Evolutionary conservation across 2,888 invertebrate genomes (phyloP), one percentile per base, ranked within the genome.

Genomic region (Neoaliturus tenellus): DNA sequence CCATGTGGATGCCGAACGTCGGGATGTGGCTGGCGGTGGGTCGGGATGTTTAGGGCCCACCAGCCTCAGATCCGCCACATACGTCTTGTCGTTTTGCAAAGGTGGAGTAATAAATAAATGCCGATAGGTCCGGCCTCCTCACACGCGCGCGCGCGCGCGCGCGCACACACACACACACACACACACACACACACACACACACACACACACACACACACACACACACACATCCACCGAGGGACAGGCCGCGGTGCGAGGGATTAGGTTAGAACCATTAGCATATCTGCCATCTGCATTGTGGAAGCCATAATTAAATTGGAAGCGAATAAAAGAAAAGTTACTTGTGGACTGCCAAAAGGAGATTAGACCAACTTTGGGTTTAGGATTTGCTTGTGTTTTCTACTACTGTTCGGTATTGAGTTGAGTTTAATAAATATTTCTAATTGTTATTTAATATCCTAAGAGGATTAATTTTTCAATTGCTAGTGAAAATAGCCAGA

Each of bases 271-370:
- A 48, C 28, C 28, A 62, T 25, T 28, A 4, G 62, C 62, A 20
- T 62, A 62, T 62, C 62, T 62, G 17, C 62, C 28, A 62, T 62
- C 62, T 14, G 62, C 62, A 31, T 62, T 62, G 62, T 62, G 28
- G n/a, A 62, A 14, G 28, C 28, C 62, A 28, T 62, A 62, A 62
- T 62, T 62, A 62, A 31, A 28, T 12, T 31, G 14, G 3, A 51
- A 3, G 20, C n/a, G 23, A 51, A 51, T 51, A 51, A 51, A 51
- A 51, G 20, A 51, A 51, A 23, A 51, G 20, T 23, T 51, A 2
- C 6, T 23, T 23, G 23, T 51, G 5, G 51, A 51, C 51, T 44
- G 44, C 2, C 23, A 51, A 20, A 51, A 20, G 51, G 51, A 51
- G 51, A 51, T 51, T 5, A 51, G 10, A 23, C 23, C 20, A 14